These are phyloP conservation scores for Scalopus aquaticus DNA, from an alignment of 2,113 vertebrate species.

Conservation along the genomic window DNA sequence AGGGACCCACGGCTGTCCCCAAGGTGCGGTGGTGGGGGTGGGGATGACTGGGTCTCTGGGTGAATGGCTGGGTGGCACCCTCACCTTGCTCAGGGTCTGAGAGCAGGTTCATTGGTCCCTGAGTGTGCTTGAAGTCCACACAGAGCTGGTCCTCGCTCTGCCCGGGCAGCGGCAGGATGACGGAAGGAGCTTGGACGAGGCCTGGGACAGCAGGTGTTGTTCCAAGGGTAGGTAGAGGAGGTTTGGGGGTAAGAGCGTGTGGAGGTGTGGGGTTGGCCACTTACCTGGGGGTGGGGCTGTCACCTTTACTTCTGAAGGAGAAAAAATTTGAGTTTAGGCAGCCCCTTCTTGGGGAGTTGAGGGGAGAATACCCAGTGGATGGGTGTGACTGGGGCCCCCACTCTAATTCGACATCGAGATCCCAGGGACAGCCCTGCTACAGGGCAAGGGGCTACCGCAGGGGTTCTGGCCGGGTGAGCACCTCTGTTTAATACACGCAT, in stretches of 20 bases:
- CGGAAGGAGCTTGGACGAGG: not conserved
- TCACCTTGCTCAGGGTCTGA: slow-evolving; percentile 83
- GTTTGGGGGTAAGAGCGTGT: not conserved
- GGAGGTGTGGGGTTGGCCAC: not conserved
- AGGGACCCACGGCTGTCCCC: not conserved
- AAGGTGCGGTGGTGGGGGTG: not conserved
- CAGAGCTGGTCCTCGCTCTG: slow-evolving; percentile 46
- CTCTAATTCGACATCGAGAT: not conserved
- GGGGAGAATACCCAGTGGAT: not conserved
- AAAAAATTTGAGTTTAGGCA: not conserved
- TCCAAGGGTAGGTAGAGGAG: not conserved
- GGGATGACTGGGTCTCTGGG: too few species aligned
- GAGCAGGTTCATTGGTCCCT: slow-evolving; percentile 60
- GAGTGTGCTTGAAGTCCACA: slow-evolving; percentile 62
- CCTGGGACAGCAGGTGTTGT: not conserved
- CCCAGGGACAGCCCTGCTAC: not conserved
- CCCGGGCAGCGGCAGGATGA: slow-evolving; percentile 64
- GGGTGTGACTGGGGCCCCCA: too few species aligned
- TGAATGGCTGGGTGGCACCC: not conserved
- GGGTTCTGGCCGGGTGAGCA: not conserved
- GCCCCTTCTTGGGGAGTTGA: not conserved
- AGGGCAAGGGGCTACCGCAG: not conserved
- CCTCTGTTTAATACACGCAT: not conserved
- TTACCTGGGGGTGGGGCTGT: not conserved
- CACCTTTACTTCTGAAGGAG: not conserved